Conservation (phyloP, 2,888 invertebrate genomes). For the Gryllus longicercus region DNA sequence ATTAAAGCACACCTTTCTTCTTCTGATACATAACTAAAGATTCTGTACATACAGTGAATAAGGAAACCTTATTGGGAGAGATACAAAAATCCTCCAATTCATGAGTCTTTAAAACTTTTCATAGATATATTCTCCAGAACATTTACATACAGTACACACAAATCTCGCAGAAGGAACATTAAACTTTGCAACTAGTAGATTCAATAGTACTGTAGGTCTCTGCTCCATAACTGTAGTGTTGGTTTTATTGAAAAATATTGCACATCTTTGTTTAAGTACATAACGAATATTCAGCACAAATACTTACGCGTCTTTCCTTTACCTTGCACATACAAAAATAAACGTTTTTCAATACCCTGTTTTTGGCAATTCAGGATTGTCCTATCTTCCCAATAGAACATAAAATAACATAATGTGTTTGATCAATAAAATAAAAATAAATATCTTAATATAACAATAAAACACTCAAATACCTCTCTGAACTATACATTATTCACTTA, state of each 20-base stretch:
- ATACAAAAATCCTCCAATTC: conserved; percentile 5
- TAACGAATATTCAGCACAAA: not conserved
- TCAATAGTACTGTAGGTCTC: not conserved
- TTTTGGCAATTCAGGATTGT: not conserved
- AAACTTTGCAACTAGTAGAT: not conserved
- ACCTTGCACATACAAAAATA: not conserved
- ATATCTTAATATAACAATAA: not conserved
- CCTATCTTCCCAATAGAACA: conserved; percentile 11
- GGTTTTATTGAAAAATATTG: not conserved
- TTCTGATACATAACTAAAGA: not conserved
- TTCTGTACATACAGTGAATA: not conserved
- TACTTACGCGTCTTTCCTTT: not conserved
- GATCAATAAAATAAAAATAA: not conserved
- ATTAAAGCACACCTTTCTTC: not conserved
- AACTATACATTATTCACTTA: not conserved
- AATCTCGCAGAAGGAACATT: not conserved
- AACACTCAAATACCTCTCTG: not conserved
- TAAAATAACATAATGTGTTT: not conserved
- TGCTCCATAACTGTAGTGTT: no score
- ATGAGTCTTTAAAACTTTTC: no score
- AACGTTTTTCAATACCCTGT: not conserved
- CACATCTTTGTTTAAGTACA: not conserved
- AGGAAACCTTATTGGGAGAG: not conserved
- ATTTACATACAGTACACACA: not conserved
- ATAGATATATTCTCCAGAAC: not conserved